Evolutionary conservation across 2,797 vertebrate genomes (phyloP).

Genomic region (Urophycis tenuis): DNA sequence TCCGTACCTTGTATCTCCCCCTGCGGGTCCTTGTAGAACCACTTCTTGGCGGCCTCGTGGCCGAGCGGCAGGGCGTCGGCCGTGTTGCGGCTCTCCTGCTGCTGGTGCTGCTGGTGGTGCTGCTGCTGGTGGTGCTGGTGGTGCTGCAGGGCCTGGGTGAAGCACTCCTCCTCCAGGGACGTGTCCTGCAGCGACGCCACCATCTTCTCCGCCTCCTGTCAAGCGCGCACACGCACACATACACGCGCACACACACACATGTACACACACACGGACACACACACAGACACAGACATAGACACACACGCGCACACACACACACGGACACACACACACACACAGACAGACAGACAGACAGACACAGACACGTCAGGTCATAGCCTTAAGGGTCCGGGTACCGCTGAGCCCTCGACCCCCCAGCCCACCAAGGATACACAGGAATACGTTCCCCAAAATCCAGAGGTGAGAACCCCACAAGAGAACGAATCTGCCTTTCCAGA

Average conservation of each 20-base stretch:
- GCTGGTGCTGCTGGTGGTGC: constrained; percentile 48
- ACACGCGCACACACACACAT: no score
- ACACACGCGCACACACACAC: no score
- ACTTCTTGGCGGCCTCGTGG: constrained; percentile 87
- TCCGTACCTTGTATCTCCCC: constrained; percentile 85
- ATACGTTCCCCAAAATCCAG: not conserved
- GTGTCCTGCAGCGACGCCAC: constrained; percentile 85
- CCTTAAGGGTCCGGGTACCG: no score
- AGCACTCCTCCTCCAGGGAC: constrained; percentile 84
- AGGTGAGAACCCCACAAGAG: not conserved
- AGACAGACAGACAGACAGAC: no score
- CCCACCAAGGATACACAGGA: not conserved
- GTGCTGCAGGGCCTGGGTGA: constrained; percentile 76
- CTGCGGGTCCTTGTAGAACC: constrained; percentile 93
- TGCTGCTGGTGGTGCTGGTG: not conserved
- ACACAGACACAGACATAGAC: no score
- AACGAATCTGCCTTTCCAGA: no score
- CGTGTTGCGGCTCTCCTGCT: constrained; percentile 82
- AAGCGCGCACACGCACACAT: constrained; percentile 24
- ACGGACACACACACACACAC: no score
- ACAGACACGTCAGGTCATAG: not conserved
- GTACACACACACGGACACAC: no score
- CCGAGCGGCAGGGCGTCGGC: constrained; percentile 83
- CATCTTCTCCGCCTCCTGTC: constrained; percentile 86
- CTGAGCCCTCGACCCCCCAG: no score